Base-by-base conservation (phyloP, 2,888 invertebrate species). In the Pollenia labialis region DNA sequence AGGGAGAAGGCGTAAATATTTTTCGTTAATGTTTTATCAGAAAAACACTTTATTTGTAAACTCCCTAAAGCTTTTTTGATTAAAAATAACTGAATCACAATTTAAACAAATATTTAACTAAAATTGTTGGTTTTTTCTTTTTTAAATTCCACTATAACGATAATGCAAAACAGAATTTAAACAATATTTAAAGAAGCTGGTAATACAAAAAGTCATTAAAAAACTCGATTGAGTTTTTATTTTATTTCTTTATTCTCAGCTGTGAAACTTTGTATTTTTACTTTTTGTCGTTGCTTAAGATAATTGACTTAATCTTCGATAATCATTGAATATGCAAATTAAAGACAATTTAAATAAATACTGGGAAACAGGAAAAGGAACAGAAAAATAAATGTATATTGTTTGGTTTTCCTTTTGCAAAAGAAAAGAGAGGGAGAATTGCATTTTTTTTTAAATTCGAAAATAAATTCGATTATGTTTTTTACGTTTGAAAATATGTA, bases 261-360 rank as follows among this genome's bases (percentile, higher is more conserved):
- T 56, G 40, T 12, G 54, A 16, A 42, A 32, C 32, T 66, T 69
- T 23, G 7, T 50, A 16, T 68, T 48, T 46, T n/a, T 18, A 56
- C 32, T 40, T 23, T 40, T 52, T 71, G 23, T 60, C 52, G 68
- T n/a, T 16, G 23, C 16, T 81, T 32, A 68, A 52, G 42, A 82
- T 79, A 86, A 86, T 81, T 86, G 76, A 58, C 83, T 83, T 86
- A 75, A 86, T 60, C 58, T 76, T 69, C 60, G 76, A 86, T 83
- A 86, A 83, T 81, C 86, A 83, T 81, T 72, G 66, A 86, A 83
- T 86, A 83, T 86, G 83, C 86, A 86, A 83, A 86, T 86, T 76
- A 76, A 83, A 46, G 52, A 71, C 74, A 40, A 77, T 71, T 83
- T 71, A 48, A 71, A 76, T 82, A 82, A 76, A 82, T 58, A 64